Evolutionary conservation across 2,113 vertebrate genomes (phyloP).

Genomic region (Rhea pennata): DNA sequence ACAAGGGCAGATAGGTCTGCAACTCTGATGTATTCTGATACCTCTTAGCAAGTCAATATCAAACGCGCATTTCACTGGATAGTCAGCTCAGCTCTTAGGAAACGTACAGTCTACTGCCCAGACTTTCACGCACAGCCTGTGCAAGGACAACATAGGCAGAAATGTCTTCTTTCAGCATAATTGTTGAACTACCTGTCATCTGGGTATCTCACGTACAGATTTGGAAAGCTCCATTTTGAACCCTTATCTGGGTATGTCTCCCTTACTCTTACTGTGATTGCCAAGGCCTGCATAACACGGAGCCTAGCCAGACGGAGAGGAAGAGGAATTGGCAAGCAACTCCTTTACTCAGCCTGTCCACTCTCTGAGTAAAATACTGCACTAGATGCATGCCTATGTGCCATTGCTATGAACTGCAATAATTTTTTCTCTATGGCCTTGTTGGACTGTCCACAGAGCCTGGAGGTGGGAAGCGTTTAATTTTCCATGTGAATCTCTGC

Average conservation of each 20-base stretch:
- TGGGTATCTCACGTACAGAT: background rate
- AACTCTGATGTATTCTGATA: background rate
- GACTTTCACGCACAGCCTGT: fast-evolving
- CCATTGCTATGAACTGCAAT: background rate
- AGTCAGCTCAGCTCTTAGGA: background rate
- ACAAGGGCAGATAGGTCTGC: background rate
- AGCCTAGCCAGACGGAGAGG: background rate
- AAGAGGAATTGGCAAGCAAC: background rate
- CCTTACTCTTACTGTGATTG: fast-evolving
- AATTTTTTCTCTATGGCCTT: background rate
- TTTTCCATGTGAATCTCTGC: background rate
- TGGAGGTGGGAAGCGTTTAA: background rate
- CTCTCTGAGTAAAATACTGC: background rate
- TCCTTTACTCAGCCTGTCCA: background rate
- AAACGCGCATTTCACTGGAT: background rate
- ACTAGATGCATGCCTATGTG: background rate
- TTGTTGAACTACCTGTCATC: background rate
- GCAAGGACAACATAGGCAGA: background rate
- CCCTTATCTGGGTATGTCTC: fast-evolving
- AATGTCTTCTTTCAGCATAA: background rate
- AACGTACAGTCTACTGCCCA: background rate
- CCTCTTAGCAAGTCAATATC: background rate
- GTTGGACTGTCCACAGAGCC: background rate
- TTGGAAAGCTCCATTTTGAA: background rate
- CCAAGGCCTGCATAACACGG: no score